Evolutionary conservation across 2,113 vertebrate species (phyloP), one percentile per base, ranked within the genome.

Genomic region (Telmatochromis brichardi): DNA sequence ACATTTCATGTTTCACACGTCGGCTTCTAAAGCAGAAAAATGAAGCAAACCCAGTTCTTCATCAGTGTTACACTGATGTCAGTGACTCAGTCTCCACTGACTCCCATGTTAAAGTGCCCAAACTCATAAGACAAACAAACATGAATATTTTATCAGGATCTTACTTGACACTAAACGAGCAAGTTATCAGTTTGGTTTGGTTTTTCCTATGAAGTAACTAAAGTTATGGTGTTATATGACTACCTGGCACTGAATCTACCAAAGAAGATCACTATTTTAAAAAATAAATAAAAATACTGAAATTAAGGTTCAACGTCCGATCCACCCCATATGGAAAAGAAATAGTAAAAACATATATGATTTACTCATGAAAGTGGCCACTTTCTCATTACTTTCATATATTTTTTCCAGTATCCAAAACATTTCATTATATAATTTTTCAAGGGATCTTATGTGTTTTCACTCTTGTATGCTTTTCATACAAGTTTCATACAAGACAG

Each of bases 231-330:
- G 4, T 63, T 63, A 63, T 63, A 35, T 0, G 0, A 17, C 1
- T 28, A 28, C 71, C 42, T 31, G 57, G 26, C 57, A 60, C 0
- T n/a, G 9, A 9, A 60, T 31, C 57, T 1, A 31, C 57, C 26
- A 31, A 58, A 1, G 23, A 47, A 28, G 68, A 45, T 73, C 40
- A 26, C 13, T 28, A 23, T 26, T 5, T 1, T 0, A 47, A 15
- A 68, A 17, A 45, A 47, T 11, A 5, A 45, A 42, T 19, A 45
- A 76, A 47, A 47, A 76, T 76, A 10, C 42, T 50, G 23, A 50
- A 47, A 5, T 50, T 28, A 3, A 50, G 71, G 42, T 76, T 31
- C 42, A 50, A 31, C 0, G 0, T 45, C 6, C 5, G 0, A 31
- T 26, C 3, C 68, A 17, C 45, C 45, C 42, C 45, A 4, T 47